Base-by-base conservation (phyloP, 2,113 vertebrate species). In the Mugil cephalus region DNA sequence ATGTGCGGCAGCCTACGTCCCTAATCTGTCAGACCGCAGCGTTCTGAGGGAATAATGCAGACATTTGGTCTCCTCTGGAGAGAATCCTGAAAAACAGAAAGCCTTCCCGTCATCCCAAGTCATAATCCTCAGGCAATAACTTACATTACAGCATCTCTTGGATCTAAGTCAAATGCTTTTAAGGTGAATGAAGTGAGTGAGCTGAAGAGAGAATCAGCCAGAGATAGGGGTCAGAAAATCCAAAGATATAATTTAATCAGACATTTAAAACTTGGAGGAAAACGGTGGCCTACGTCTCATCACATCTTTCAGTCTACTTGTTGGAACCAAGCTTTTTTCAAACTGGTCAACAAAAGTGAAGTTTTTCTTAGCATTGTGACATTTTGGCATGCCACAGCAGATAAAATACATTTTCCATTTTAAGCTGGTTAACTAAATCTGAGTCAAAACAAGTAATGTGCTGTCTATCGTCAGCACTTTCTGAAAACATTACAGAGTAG, bases 61-160 rank as follows among this genome's bases (percentile, higher is more conserved):
- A 77, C 45, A 48, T 75, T 69, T 39, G 30, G 56, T 34, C 63
- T 83, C 82, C 70, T 71, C 65, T 0, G 78, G n/a, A n/a, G n/a
- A 56, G 69, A 83, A 71, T 66, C 70, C 76, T 47, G 58, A 54
- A 77, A 72, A 69, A 73, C 50, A 62, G n/a, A 87, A 69, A 74
- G 81, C 43, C 46, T 43, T 63, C 53, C 53, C 68, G 53, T 72
- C 69, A 71, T 54, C 19, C 30, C 18, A 21, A 76, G 48, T 63
- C 48, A 8, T 85, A 72, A 82, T 87, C 83, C 72, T 72, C 30
- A 46, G 74, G 67, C 71, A 77, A 81, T 79, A 83, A 82, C 34
- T 69, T 50, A 45, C 38, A 70, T 77, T 76, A 79, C 36, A 72
- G 82, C 39, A 48, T 50, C 74, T 45, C 66, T 70, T 46, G 60